phyloP scores from a whole-genome alignment of 2,113 vertebrate species.

The Daphoenositta chrysoptera region DNA sequence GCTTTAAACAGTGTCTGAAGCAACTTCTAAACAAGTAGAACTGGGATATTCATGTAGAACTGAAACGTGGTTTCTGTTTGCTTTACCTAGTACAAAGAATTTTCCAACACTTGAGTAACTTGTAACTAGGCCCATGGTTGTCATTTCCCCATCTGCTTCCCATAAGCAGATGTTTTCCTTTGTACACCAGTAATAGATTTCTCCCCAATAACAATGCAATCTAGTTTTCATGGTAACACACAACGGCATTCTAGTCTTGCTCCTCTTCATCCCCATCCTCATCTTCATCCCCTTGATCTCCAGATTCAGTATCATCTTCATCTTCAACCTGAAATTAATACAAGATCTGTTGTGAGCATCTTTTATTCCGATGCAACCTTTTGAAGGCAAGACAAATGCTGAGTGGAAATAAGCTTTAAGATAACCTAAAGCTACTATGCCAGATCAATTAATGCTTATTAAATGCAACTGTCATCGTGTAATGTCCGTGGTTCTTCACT shows the following conservation, averaged over 20 bases:
- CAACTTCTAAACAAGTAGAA: slow-evolving; percentile 46
- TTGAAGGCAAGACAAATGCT: not conserved
- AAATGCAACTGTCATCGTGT: not conserved
- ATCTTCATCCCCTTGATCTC: slow-evolving; percentile 75
- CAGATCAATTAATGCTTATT: not conserved
- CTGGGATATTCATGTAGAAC: slow-evolving; percentile 42
- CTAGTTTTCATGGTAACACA: not conserved
- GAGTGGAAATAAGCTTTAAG: not conserved
- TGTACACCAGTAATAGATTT: slow-evolving; percentile 13
- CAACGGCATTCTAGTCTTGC: slow-evolving; percentile 29
- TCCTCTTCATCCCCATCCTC: slow-evolving; percentile 71
- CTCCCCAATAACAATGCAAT: not conserved
- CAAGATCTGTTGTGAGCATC: not conserved
- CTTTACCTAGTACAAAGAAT: slow-evolving; percentile 28
- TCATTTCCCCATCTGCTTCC: slow-evolving; percentile 25
- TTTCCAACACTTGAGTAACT: slow-evolving; percentile 56
- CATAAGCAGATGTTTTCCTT: slow-evolving; percentile 25
- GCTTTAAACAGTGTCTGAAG: slow-evolving; percentile 44
- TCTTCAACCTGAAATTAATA: slow-evolving; percentile 74
- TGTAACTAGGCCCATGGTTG: slow-evolving; percentile 25
- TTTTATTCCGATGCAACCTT: not conserved
- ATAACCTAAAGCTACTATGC: not conserved
- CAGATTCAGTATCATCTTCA: slow-evolving; percentile 78
- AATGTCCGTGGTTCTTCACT: rapidly evolving
- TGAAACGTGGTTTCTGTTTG: slow-evolving; percentile 27